phyloP scores from a whole-genome alignment of 2,797 vertebrate genomes.

The Amphiprion clarkii region DNA sequence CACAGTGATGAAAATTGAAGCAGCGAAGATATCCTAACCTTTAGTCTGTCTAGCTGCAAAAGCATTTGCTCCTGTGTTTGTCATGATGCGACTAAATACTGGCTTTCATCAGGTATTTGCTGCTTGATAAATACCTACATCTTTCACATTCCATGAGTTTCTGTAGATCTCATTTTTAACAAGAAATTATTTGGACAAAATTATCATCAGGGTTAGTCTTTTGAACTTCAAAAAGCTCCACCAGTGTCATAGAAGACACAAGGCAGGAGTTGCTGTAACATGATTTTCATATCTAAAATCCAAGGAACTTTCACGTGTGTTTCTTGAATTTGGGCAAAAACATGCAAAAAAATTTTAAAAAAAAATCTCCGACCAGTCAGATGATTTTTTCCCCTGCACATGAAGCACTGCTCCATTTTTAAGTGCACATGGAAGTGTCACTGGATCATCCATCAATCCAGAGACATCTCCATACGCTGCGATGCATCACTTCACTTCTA shows the following conservation, averaged over 20 bases:
- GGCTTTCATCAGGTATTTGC: background rate
- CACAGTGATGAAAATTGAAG: background rate
- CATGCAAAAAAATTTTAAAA: background rate
- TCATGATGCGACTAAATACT: background rate
- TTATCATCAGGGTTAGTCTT: background rate
- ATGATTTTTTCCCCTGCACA: conserved; percentile 20
- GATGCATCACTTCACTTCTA: conserved; percentile 64
- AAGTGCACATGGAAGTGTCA: conserved; percentile 50
- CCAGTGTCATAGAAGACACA: background rate
- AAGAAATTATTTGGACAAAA: background rate
- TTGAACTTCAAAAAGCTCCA: no score
- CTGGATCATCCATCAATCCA: conserved; percentile 64
- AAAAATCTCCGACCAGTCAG: background rate
- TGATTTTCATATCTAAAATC: background rate
- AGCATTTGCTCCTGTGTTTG: background rate
- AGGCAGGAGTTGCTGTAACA: no score
- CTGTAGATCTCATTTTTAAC: background rate
- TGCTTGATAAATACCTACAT: background rate
- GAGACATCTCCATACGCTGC: conserved; percentile 62
- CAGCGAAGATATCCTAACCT: background rate
- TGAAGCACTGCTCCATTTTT: conserved; percentile 24
- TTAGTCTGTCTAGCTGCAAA: background rate
- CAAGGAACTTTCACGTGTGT: background rate
- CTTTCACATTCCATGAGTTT: background rate
- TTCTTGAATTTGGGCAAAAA: conserved; percentile 1